Conservation (phyloP, 1,140 invertebrate species). For the Vollenhovia emeryi region DNA sequence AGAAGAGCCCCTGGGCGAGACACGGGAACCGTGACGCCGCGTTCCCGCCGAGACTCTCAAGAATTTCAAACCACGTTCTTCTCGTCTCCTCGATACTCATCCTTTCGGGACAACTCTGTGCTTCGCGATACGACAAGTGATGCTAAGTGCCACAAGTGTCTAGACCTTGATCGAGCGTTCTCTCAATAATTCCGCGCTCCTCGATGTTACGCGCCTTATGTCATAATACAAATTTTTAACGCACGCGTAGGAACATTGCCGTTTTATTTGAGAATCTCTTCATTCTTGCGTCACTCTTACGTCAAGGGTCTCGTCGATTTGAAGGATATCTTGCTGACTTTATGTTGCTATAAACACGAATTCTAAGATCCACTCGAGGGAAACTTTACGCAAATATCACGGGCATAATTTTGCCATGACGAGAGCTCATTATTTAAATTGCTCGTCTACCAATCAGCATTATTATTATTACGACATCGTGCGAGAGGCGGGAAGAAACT, state of each 20-base stretch:
- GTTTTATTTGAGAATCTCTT: neutral
- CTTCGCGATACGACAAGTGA: neutral
- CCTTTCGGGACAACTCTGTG: neutral
- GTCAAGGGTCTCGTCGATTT: neutral
- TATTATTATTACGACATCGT: constrained; percentile 7
- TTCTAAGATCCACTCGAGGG: neutral
- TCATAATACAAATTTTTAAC: neutral
- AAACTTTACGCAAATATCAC: neutral
- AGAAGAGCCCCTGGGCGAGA: constrained; percentile 53
- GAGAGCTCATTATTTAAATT: constrained; percentile 23
- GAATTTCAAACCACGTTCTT: constrained; percentile 1
- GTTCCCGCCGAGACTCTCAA: neutral
- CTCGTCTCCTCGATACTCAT: neutral
- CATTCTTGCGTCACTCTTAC: neutral
- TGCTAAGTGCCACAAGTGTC: neutral
- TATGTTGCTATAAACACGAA: neutral
- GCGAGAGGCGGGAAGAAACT: constrained; percentile 2
- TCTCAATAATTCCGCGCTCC: neutral
- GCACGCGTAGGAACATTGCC: neutral
- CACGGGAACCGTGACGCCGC: neutral
- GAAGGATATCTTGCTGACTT: neutral
- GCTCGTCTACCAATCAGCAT: neutral
- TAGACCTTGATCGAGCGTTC: neutral
- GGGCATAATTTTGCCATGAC: neutral
- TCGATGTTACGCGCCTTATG: neutral